These are phyloP conservation scores for Origma solitaria DNA, from an alignment of 2,113 vertebrate genomes.

Conservation along the genomic window DNA sequence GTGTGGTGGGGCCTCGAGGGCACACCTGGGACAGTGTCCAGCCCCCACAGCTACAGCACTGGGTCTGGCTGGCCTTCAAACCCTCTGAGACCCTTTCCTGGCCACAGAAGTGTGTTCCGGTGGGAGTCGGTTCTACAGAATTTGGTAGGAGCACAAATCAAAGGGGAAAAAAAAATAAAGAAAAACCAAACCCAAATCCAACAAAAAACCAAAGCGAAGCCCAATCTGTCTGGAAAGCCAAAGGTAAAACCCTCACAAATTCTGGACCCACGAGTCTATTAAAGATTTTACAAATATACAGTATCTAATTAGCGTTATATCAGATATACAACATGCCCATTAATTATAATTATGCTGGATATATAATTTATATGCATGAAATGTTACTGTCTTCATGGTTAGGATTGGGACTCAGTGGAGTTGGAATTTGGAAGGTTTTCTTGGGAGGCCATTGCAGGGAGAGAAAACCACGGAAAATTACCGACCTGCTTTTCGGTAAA, in stretches of 20 bases:
- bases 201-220: background rate
- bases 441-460: background rate
- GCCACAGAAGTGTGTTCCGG: background rate
- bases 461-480: background rate
- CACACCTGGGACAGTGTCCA: background rate
- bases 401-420: background rate
- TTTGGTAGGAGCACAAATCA: background rate
- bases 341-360: constrained; percentile 43
- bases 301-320: constrained; percentile 54
- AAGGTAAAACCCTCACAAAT: constrained; percentile 42
- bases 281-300: constrained; percentile 59
- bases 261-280: constrained; percentile 31
- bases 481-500: background rate
- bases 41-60: background rate
- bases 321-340: constrained; percentile 60
- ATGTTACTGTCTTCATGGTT: constrained; percentile 32
- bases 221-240: background rate
- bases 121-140: background rate
- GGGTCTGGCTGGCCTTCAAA: background rate
- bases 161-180: background rate
- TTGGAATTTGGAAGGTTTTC: constrained; percentile 20
- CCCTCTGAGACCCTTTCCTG: background rate
- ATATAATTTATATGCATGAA: constrained; percentile 56
- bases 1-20: background rate
- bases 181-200: background rate